Evolutionary conservation across 2,888 invertebrate genomes (phyloP), one percentile per base, ranked within the genome.

Genomic region (Miltochrista miniata): DNA sequence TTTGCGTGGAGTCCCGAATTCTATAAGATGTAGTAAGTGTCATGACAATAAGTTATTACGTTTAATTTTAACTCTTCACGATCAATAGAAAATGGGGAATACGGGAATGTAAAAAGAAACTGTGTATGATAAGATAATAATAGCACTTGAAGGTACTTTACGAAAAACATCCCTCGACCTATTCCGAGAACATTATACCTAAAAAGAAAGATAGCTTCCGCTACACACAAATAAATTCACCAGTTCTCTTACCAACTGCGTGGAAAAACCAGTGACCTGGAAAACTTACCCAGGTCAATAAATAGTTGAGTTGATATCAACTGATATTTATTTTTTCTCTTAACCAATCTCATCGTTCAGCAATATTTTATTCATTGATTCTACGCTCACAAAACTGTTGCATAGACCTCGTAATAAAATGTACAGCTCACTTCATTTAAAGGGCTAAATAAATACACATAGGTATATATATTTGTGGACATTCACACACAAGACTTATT

Each of bases 351-450:
- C 46, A 51, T 53, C 51, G 34, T 48, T 54, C 64, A 52, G 39
- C 11, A 36, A 56, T 60, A 59, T 54, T 45, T 50, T 66, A 70
- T n/a, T n/a, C n/a, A n/a, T n/a, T n/a, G n/a, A n/a, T n/a, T n/a
- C 30, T 48, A 41, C 52, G 54, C 61, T 70, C 67, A 64, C 53
- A 58, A 57, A 64, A 55, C 52, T 52, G 60, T 61, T 52, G 58
- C 45, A 51, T 52, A 64, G 48, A 66, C 61, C 61, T 61, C 59
- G 61, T 68, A 68, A 68, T 68, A 68, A 68, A 67, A 66, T 64
- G 61, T 66, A 65, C 68, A 70, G n/a, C 70, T 67, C 70, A 59
- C 70, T 74, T 64, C 67, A 70, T n/a, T n/a, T n/a, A n/a, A n/a
- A n/a, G n/a, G n/a, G n/a, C n/a, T n/a, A n/a, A n/a, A n/a, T n/a